Evolutionary conservation across 2,888 invertebrate genomes (phyloP), one percentile per base, ranked within the genome.

Genomic region (Limenitis camilla): DNA sequence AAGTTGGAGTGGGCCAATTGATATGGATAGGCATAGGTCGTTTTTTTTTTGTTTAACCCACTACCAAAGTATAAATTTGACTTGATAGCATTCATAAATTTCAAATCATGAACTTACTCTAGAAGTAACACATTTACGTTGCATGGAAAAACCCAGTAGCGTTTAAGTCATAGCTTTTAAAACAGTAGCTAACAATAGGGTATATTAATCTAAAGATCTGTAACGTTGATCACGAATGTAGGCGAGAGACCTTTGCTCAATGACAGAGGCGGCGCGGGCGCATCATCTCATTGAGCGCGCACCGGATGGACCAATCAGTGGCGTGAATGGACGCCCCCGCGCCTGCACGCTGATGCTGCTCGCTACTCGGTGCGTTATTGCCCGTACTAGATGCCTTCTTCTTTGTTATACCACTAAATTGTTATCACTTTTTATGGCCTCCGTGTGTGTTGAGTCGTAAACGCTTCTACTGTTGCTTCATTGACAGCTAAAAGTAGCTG

Each of bases 231-330:
- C 76, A 78, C 73, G 74, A 78, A 78, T 76, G 85, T 86, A 86
- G 85, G 84, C 86, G 83, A 85, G 73, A 77, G 81, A 79, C 77
- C 84, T 84, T 76, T 79, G 81, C 82, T 84, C 84, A 85, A 84
- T 85, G 84, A 81, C 78, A 80, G 75, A 81, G 81, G 68, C 70
- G 70, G 73, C 81, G 76, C 79, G 72, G 70, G 72, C 81, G 84
- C 84, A 85, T 84, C 86, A 83, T 83, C 84, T 86, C 86, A 86
- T 86, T 87, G 85, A 86, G 78, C 72, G 78, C 76, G 77, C 81
- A 86, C 87, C 87, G 86, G 87, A 87, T 86, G 86, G 78, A 72
- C 87, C 86, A 87, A 87, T 87, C 87, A 86, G 83, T 84, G 72
- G 71, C 82, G 83, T 86, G 86, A 86, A 87, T 86, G 86, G 83